Percentiles rank a stretch among this genome's conserved stretches.
These are phyloP conservation scores for Sclerurus mexicanus DNA, from an alignment of 2,113 vertebrate genomes.

Conservation along the genomic window DNA sequence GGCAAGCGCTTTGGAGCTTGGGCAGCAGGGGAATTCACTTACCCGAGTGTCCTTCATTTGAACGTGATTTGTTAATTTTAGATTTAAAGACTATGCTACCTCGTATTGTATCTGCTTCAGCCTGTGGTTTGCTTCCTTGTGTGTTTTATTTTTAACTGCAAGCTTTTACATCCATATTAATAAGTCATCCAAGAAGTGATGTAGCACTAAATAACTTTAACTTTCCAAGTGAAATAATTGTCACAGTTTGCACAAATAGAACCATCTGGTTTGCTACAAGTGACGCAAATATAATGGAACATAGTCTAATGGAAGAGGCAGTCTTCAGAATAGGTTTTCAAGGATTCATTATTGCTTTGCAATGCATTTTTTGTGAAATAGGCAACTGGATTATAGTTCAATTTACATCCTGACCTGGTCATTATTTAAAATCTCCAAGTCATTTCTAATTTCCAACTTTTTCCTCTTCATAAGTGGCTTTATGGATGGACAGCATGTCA, in stretches of 20 bases:
- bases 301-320: background rate
- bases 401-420: constrained; percentile 40
- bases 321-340: constrained; percentile 28
- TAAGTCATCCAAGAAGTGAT: background rate
- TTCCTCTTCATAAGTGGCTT: constrained; percentile 39
- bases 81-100: background rate
- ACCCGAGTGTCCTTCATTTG: background rate
- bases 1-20: background rate
- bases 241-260: background rate
- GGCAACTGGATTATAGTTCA: constrained; percentile 36
- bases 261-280: background rate
- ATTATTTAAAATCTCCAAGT: constrained; percentile 64
- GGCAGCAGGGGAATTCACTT: background rate
- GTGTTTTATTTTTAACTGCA: constrained; percentile 7
- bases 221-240: background rate
- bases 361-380: constrained; percentile 19
- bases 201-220: background rate
- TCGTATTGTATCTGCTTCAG: background rate
- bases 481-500: constrained; percentile 63
- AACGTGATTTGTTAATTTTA: background rate
- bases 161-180: background rate
- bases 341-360: constrained; percentile 40
- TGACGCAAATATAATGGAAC: constrained; percentile 2
- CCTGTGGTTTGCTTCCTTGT: background rate
- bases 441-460: constrained; percentile 51